phyloP scores from a whole-genome alignment of 2,797 vertebrate species.

The Gobio occitaniae region DNA sequence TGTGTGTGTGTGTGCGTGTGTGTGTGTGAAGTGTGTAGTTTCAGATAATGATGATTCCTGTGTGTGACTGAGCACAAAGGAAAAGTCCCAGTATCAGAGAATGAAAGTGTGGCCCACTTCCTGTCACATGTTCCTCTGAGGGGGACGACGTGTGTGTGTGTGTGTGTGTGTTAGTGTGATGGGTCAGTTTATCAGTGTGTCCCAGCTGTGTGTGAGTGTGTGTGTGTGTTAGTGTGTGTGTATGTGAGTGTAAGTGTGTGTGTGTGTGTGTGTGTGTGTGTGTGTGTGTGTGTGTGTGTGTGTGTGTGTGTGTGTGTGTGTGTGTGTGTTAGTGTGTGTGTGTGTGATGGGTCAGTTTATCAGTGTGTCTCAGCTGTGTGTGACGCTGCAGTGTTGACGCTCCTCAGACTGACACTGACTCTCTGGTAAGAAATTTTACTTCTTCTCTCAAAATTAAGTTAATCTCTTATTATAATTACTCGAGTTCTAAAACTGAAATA shows the following conservation, averaged over 20 bases:
- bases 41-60: background rate
- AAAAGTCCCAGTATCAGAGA: background rate
- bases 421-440: slow-evolving; percentile 67
- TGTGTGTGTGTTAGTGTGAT: background rate
- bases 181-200: too few relatives aligned
- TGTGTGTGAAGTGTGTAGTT: background rate
- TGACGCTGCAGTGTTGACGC: slow-evolving; percentile 33
- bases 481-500: background rate
- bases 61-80: background rate
- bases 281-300: too few relatives aligned
- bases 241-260: background rate
- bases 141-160: background rate
- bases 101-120: slow-evolving; percentile 20
- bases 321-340: background rate
- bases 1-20: too few relatives aligned
- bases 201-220: too few relatives aligned
- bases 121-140: background rate
- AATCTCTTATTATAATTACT: background rate
- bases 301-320: too few relatives aligned
- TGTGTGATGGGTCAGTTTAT: slow-evolving; percentile 68
- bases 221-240: background rate
- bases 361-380: slow-evolving; percentile 72
- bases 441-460: background rate
- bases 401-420: slow-evolving; percentile 46
- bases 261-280: too few relatives aligned